Percentiles rank a stretch among this genome's conserved stretches.
These are phyloP conservation scores for Holacanthella duospinosa DNA, from an alignment of 2,888 invertebrate species.

Conservation along the genomic window DNA sequence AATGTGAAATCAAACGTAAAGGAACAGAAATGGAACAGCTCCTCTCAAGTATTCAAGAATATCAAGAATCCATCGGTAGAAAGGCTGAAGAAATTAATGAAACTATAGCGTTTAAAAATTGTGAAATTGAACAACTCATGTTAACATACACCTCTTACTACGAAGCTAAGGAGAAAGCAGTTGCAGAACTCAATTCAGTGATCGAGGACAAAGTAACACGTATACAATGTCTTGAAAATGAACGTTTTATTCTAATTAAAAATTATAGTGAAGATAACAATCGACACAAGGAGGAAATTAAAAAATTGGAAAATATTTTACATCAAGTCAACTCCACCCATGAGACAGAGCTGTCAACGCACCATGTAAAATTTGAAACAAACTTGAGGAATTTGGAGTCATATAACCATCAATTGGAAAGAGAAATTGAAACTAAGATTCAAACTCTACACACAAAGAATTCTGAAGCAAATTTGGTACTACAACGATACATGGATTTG, in stretches of 20 bases:
- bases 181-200: background rate
- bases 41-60: background rate
- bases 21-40: constrained; percentile 1
- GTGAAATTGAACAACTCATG: background rate
- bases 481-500: background rate
- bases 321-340: background rate
- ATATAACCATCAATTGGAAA: background rate
- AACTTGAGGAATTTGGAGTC: background rate
- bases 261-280: background rate
- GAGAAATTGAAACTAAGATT: too few species aligned
- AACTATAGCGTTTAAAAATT: background rate
- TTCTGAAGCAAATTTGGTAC: background rate
- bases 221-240: background rate
- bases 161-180: background rate
- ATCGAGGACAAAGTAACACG: background rate
- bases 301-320: background rate
- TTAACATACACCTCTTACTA: background rate
- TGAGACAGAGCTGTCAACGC: background rate
- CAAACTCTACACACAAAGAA: too few species aligned
- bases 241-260: background rate
- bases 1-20: background rate
- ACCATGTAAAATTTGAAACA: background rate
- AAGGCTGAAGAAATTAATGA: background rate
- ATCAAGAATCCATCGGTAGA: background rate
- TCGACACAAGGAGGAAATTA: background rate